Evolutionary conservation across 2,797 vertebrate species (phyloP), one percentile per base, ranked within the genome.

Genomic region (Sebastes steindachneri): DNA sequence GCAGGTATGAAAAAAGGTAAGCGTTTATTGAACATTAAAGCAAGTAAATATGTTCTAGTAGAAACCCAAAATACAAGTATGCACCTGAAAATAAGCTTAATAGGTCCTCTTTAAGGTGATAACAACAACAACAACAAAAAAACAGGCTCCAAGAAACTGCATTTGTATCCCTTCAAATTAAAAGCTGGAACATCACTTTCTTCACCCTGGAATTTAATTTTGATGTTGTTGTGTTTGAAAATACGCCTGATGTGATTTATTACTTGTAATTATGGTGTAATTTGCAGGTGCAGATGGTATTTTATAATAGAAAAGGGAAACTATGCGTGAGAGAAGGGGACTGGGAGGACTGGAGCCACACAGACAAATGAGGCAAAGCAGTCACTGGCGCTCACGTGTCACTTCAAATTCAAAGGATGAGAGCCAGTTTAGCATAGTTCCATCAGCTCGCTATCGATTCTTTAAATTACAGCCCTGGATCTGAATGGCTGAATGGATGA

Each of bases 381-480:
- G 55, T 68, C 71, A 58, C 31, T 58, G 25, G 25, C 67, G 74
- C 33, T 79, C 63, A 71, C 19, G 69, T 80, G 76, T 85, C 57
- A 60, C 75, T 80, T 75, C 73, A 82, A 67, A 80, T 75, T 66
- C 71, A 74, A 66, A 75, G 45, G 41, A 87, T 15, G 45, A 19
- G 59, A 75, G 25, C 48, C 62, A 78, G 59, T 86, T 91, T 80
- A 89, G 83, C 54, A 84, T 69, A 66, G 79, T 59, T 73, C 77
- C 84, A 90, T 88, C 82, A 89, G 71, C 62, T 81, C 3, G 1
- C 55, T 79, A 93, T 91, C 72, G 88, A 93, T 93, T 89, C 64
- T 80, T 85, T 90, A 92, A 92, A 92, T 92, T 85, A 89, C 81
- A 91, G 62, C 74, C 29, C 62, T 79, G 75, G 31, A 88, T 80